phyloP scores from a whole-genome alignment of 2,797 vertebrate genomes.

The Scolopax rusticola region DNA sequence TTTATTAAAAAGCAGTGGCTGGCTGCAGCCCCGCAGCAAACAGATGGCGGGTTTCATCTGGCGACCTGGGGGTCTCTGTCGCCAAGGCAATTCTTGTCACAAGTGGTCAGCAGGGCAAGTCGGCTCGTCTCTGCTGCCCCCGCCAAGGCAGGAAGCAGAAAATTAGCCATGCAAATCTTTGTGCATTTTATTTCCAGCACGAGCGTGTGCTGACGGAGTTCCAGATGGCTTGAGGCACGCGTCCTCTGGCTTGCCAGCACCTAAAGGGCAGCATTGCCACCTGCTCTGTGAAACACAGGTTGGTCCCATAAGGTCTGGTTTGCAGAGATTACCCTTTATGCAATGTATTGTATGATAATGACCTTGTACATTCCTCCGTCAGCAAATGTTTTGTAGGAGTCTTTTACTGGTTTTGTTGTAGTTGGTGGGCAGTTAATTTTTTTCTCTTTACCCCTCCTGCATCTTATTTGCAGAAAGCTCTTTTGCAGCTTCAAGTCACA shows the following conservation, averaged over 20 bases:
- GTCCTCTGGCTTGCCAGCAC: background rate
- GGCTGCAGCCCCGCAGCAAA: background rate
- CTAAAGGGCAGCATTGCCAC: conserved; percentile 50
- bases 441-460: background rate
- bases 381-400: background rate
- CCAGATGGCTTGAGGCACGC: conserved; percentile 46
- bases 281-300: conserved; percentile 31
- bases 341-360: background rate
- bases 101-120: conserved; percentile 12
- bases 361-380: background rate
- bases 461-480: background rate
- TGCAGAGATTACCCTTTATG: conserved; percentile 11
- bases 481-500: background rate
- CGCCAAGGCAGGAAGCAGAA: background rate
- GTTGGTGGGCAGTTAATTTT: background rate
- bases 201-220: background rate
- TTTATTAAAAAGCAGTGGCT: background rate
- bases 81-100: conserved; percentile 32
- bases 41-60: conserved; percentile 58
- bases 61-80: background rate
- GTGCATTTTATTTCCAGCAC: conserved; percentile 21
- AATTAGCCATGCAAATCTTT: conserved; percentile 44
- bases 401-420: background rate
- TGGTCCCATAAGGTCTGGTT: conserved; percentile 4
- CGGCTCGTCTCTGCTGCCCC: background rate